Evolutionary conservation across 2,888 invertebrate species (phyloP).

Genomic region (Merodon equestris): DNA sequence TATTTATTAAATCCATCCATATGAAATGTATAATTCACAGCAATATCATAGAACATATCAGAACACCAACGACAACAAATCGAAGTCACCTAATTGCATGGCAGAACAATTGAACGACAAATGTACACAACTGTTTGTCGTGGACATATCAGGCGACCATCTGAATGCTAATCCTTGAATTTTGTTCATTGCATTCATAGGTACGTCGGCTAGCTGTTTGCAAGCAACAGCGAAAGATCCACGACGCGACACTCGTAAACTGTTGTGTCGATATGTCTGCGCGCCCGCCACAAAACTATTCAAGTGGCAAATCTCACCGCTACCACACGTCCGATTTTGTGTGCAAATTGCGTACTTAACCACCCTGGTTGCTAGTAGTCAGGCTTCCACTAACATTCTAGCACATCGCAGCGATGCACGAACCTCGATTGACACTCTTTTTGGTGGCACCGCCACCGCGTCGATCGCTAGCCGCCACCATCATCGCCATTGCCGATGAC

Average conservation of each 20-base stretch:
- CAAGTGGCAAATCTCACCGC: constrained; percentile 58
- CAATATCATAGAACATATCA: constrained; percentile 1
- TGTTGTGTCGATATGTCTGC: constrained; percentile 66
- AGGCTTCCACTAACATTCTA: background rate
- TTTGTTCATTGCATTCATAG: constrained; percentile 19
- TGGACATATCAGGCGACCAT: constrained; percentile 63
- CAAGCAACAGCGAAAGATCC: constrained; percentile 36
- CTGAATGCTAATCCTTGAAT: constrained; percentile 66
- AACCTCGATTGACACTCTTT: constrained; percentile 68
- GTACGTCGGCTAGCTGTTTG: constrained; percentile 1
- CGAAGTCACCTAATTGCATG: constrained; percentile 67
- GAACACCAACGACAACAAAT: constrained; percentile 50
- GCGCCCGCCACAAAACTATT: constrained; percentile 45
- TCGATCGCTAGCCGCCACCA: constrained; percentile 5
- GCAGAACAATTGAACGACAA: constrained; percentile 63
- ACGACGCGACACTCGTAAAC: constrained; percentile 67
- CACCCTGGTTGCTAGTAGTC: constrained; percentile 49
- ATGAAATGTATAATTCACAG: background rate
- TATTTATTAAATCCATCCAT: too few relatives aligned
- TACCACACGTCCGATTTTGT: constrained; percentile 61
- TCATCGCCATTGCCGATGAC: constrained; percentile 6
- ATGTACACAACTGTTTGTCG: constrained; percentile 59
- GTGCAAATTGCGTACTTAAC: constrained; percentile 68
- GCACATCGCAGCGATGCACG: constrained; percentile 55
- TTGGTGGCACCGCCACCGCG: constrained; percentile 59